Percentiles rank a stretch among this genome's conserved stretches.
Evolutionary conservation across 92 coral and sea anemone species (phyloP).

Genomic region (Palythoa grandis): DNA sequence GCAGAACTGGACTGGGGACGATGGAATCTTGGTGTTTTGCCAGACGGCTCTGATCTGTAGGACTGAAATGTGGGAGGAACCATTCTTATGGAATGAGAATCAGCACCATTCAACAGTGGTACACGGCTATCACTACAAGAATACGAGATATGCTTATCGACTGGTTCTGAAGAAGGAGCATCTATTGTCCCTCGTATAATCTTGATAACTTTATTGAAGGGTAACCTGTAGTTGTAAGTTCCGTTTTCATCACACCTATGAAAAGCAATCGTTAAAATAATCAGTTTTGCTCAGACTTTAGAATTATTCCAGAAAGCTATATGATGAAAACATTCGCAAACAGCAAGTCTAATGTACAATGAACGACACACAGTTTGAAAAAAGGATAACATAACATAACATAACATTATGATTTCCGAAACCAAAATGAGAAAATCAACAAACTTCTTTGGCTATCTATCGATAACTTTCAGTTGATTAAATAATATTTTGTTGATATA

Average conservation of each 20-base stretch:
- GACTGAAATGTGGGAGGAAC: not conserved
- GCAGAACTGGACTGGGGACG: not conserved
- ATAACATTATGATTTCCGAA: no score
- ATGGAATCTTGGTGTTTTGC: not conserved
- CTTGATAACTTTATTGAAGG: slow-evolving; percentile 72
- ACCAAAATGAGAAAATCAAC: not conserved
- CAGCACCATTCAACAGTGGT: not conserved
- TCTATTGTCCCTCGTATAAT: slow-evolving; percentile 46
- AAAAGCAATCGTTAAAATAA: not conserved
- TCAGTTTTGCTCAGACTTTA: not conserved
- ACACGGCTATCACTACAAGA: not conserved
- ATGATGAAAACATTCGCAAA: not conserved
- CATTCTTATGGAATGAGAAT: not conserved
- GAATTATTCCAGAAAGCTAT: not conserved
- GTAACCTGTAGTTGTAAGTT: slow-evolving; percentile 90
- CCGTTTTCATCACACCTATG: slow-evolving; percentile 78
- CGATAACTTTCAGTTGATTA: no score
- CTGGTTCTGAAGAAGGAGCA: not conserved
- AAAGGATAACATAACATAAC: no score
- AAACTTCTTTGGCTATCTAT: not conserved
- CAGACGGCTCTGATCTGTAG: not conserved
- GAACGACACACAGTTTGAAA: not conserved
- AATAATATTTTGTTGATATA: no score
- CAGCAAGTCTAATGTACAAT: no score
- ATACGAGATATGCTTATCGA: not conserved